Evolutionary conservation across 2,888 invertebrate species (phyloP).

Genomic region (Cheilosia pagana): DNA sequence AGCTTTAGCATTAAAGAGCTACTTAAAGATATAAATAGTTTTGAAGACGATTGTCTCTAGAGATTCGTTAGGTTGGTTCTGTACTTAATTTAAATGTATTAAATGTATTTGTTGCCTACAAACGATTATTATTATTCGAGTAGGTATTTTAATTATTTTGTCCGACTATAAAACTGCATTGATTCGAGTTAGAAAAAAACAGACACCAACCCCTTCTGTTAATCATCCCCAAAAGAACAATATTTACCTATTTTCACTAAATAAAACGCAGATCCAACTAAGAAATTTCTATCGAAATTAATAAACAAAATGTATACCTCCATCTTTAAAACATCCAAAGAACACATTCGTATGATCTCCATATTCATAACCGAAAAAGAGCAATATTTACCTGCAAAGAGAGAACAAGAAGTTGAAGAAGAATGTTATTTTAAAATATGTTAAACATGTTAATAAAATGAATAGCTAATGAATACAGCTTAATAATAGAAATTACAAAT

Average conservation of each 20-base stretch:
- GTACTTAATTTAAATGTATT: too few species aligned
- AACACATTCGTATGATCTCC: not conserved
- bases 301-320: conserved; percentile 14
- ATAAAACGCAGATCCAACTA: not conserved
- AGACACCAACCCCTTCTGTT: too few species aligned
- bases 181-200: too few species aligned
- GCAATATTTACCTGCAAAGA: conserved; percentile 64
- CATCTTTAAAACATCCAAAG: not conserved
- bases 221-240: not conserved
- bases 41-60: too few species aligned
- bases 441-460: conserved; percentile 43
- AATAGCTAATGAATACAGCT: conserved; percentile 55
- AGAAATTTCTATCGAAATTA: not conserved
- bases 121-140: too few species aligned
- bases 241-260: conserved; percentile 2
- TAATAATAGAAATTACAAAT: conserved; percentile 52
- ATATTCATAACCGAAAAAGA: not conserved
- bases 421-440: conserved; percentile 28
- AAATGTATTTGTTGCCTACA: too few species aligned
- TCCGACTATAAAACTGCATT: too few species aligned
- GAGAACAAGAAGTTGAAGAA: conserved; percentile 34
- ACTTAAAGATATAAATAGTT: too few species aligned
- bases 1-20: too few species aligned
- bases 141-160: too few species aligned
- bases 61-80: too few species aligned